Evolutionary conservation across 1,140 invertebrate genomes (phyloP), one percentile per base, ranked within the genome.

Genomic region (Platorchestia sp.): DNA sequence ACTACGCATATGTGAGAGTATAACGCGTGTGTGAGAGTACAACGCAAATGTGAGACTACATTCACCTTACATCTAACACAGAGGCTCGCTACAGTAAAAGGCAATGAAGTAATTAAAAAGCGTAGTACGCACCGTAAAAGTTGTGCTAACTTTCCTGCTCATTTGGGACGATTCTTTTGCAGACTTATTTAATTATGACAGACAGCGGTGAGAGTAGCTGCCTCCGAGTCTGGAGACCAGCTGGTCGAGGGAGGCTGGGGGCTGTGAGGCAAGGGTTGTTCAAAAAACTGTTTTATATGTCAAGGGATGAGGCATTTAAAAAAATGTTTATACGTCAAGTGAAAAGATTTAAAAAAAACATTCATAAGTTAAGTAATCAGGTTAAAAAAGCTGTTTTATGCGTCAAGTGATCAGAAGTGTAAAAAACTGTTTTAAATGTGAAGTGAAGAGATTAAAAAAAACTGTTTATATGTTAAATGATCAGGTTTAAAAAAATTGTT

Each of bases 41-140:
- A n/a, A n/a, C n/a, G n/a, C n/a, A n/a, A n/a, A n/a, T n/a, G n/a
- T n/a, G n/a, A n/a, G n/a, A n/a, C n/a, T n/a, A 47, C 7, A 44
- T 45, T 44, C 0, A 14, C 43, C 91, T 93, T 93, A 93, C 45
- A 45, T 45, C 91, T 93, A 93, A 44, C 41, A 89, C 41, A 47
- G 19, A 93, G 44, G 44, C 91, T 45, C 91, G 87, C 44, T 93
- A 93, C 91, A 93, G 91, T 93, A 93, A 93, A 93, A 93, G 91
- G 91, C 91, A 93, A 45, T 47, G 45, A 93, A 93, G 59, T 75
- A 10, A 75, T 93, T 91, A 45, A 47, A 93, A 93, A 93, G 91
- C 91, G 91, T 45, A 93, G 43, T 40, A 45, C 91, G 91, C 40
- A 41, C 91, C n/a, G 40, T 36, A 47, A 93, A 93, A 42, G 36